A percentile compares a stretch with the other conserved stretches of the same genome.
These are phyloP conservation scores for Nephrocerus scutellatus DNA, from an alignment of 2,888 invertebrate genomes.

Conservation along the genomic window DNA sequence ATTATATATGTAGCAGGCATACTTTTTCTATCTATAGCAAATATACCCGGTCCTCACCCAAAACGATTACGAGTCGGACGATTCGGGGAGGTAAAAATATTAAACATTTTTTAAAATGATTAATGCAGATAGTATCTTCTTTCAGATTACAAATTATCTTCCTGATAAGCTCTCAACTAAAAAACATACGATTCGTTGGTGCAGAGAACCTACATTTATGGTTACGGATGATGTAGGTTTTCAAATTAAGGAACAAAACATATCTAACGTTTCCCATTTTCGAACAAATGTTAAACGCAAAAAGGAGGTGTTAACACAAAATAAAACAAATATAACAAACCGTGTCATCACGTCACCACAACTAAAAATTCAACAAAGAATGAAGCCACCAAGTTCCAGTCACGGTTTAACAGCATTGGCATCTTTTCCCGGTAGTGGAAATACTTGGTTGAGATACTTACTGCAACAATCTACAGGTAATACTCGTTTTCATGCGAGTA, in stretches of 20 bases:
- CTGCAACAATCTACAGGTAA: slow-evolving; percentile 70
- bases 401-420: slow-evolving; percentile 54
- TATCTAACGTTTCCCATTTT: background rate
- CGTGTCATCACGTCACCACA: background rate
- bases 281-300: slow-evolving; percentile 2
- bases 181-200: slow-evolving; percentile 45
- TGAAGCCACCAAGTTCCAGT: too few species aligned
- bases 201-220: slow-evolving; percentile 40
- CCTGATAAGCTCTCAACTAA: slow-evolving; percentile 38
- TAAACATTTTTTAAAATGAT: slow-evolving; percentile 1
- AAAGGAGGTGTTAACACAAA: slow-evolving; percentile 14
- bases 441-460: slow-evolving; percentile 74
- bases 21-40: slow-evolving; percentile 45
- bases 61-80: slow-evolving; percentile 39
- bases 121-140: slow-evolving; percentile 8
- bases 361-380: too few species aligned
- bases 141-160: slow-evolving; percentile 39
- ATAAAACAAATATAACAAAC: too few species aligned
- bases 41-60: slow-evolving; percentile 44
- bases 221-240: slow-evolving; percentile 2
- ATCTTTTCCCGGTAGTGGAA: slow-evolving; percentile 78
- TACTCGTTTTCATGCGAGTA: slow-evolving; percentile 1
- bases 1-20: slow-evolving; percentile 47
- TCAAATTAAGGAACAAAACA: slow-evolving; percentile 1
- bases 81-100: slow-evolving; percentile 38